phyloP scores from a whole-genome alignment of 2,888 invertebrate species.

The Galeopsomyia nigrocyanea region DNA sequence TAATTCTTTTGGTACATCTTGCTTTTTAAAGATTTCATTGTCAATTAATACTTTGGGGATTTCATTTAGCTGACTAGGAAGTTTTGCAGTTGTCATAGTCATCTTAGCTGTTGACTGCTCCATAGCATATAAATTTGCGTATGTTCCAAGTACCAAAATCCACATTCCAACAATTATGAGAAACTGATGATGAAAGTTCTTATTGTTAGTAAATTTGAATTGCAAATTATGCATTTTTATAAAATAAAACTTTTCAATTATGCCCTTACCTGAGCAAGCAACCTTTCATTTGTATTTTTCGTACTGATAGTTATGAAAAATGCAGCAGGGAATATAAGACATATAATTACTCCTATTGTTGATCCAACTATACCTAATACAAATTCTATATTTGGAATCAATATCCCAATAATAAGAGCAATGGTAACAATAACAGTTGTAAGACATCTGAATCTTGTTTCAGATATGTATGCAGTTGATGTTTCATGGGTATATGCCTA shows the following conservation, averaged over 20 bases:
- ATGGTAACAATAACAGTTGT: slow-evolving; percentile 84
- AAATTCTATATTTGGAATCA: slow-evolving; percentile 94
- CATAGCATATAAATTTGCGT: slow-evolving; percentile 85
- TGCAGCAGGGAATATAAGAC: slow-evolving; percentile 92
- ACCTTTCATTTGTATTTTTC: slow-evolving; percentile 86
- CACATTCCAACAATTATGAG: slow-evolving; percentile 86
- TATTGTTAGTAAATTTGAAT: not conserved
- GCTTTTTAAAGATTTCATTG: slow-evolving; percentile 52
- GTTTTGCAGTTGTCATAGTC: slow-evolving; percentile 55
- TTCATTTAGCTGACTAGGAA: slow-evolving; percentile 60
- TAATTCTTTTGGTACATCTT: slow-evolving; percentile 42
- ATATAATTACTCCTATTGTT: slow-evolving; percentile 94
- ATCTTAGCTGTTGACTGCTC: slow-evolving; percentile 72
- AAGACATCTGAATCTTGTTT: slow-evolving; percentile 84
- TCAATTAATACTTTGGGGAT: slow-evolving; percentile 58
- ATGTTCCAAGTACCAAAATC: slow-evolving; percentile 91
- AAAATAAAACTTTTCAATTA: slow-evolving; percentile 29
- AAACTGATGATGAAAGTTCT: slow-evolving; percentile 71
- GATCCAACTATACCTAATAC: slow-evolving; percentile 95
- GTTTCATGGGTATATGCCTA: slow-evolving; percentile 80
- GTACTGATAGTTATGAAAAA: slow-evolving; percentile 88
- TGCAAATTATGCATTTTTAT: slow-evolving; percentile 16
- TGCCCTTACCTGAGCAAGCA: slow-evolving; percentile 81
- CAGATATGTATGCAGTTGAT: slow-evolving; percentile 83
- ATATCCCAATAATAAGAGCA: slow-evolving; percentile 84